Evolutionary conservation across 2,888 invertebrate genomes (phyloP).

Genomic region (Deilephila elpenor): DNA sequence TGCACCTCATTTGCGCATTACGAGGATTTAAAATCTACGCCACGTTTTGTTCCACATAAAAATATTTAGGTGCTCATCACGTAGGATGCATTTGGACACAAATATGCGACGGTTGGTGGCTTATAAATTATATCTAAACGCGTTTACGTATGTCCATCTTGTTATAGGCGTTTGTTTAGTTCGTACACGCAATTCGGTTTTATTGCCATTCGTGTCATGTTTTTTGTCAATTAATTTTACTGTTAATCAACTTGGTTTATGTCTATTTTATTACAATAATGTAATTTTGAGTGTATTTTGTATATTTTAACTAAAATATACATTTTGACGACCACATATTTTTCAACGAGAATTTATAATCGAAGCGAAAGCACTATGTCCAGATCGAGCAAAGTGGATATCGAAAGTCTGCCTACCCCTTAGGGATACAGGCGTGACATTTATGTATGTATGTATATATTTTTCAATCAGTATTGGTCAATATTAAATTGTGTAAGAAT

Average conservation of each 20-base stretch:
- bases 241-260: background rate
- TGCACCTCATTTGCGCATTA: conserved; percentile 28
- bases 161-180: conserved; percentile 13
- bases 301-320: too few relatives aligned
- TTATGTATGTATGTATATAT: too few relatives aligned
- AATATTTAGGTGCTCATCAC: conserved; percentile 30
- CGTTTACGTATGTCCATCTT: conserved; percentile 17
- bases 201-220: conserved; percentile 3
- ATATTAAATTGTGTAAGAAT: too few relatives aligned
- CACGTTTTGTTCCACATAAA: conserved; percentile 32
- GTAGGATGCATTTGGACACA: conserved; percentile 24
- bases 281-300: too few relatives aligned
- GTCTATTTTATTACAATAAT: too few relatives aligned
- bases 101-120: conserved; percentile 23
- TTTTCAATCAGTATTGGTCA: too few relatives aligned
- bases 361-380: too few relatives aligned
- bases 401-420: too few relatives aligned
- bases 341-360: too few relatives aligned
- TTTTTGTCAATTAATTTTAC: background rate
- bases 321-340: too few relatives aligned
- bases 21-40: conserved; percentile 26
- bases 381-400: too few relatives aligned
- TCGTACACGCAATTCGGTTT: conserved; percentile 1
- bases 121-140: conserved; percentile 29
- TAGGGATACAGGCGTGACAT: too few relatives aligned